phyloP scores from a whole-genome alignment of 2,797 vertebrate species.

The Naso thynnoides region DNA sequence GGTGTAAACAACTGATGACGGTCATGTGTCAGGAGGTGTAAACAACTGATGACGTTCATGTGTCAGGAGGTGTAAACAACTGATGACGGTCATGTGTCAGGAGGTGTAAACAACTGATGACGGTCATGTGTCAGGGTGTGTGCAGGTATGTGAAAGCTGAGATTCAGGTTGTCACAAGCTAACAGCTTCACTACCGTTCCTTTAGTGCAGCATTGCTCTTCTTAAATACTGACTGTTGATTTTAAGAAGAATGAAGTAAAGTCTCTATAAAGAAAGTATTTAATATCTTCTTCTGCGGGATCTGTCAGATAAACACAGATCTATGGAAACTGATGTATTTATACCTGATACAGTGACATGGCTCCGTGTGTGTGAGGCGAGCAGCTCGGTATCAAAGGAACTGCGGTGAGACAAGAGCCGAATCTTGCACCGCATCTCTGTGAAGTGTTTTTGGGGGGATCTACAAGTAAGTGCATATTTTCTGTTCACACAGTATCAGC shows the following conservation, averaged over 20 bases:
- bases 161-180: neutral
- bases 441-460: constrained; percentile 4
- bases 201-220: neutral
- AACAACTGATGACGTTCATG: too few species aligned
- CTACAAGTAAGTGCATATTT: constrained; percentile 6
- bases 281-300: neutral
- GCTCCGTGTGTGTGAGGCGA: constrained; percentile 8
- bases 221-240: neutral
- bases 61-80: too few species aligned
- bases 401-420: neutral
- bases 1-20: too few species aligned
- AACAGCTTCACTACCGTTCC: neutral
- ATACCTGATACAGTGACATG: neutral
- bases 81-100: too few species aligned
- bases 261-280: neutral
- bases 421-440: constrained; percentile 6
- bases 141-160: too few species aligned
- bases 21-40: too few species aligned
- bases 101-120: too few species aligned
- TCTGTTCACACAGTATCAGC: neutral
- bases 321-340: neutral
- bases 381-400: constrained; percentile 17
- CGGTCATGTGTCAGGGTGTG: too few species aligned
- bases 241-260: neutral
- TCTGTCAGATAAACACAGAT: neutral